Evolutionary conservation across 2,113 vertebrate genomes (phyloP).

Genomic region (Calonectris borealis): DNA sequence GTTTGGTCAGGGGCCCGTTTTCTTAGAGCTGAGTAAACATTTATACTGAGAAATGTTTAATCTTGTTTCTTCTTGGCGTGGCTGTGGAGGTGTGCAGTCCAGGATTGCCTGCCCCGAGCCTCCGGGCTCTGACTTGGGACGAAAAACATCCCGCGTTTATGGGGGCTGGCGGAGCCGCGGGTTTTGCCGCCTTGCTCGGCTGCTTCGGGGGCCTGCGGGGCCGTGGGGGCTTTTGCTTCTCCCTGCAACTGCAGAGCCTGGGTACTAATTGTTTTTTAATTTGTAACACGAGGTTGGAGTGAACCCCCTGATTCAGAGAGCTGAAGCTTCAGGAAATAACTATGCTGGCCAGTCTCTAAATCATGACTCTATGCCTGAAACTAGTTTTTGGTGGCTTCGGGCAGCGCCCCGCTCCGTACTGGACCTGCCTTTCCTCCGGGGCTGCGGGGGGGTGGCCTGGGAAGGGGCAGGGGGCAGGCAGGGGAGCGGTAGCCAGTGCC

Average conservation of each 20-base stretch:
- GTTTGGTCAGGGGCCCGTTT: not conserved
- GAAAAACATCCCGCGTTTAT: not conserved
- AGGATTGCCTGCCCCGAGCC: fast-evolving
- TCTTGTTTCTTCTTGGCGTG: not conserved
- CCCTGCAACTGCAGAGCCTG: not conserved
- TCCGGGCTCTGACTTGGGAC: not conserved
- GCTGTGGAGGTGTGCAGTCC: not conserved
- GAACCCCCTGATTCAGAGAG: not conserved
- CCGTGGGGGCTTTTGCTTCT: not conserved
- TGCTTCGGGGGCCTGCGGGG: not conserved
- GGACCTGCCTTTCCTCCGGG: not conserved
- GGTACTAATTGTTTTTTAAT: not conserved
- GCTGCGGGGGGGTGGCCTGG: not conserved
- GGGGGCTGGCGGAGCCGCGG: fast-evolving
- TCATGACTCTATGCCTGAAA: not conserved
- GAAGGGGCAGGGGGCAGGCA: not conserved
- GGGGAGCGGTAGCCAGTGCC: too few species aligned
- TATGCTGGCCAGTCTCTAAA: not conserved
- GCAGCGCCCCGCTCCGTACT: not conserved
- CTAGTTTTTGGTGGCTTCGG: not conserved
- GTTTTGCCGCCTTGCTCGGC: not conserved
- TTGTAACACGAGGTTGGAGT: not conserved
- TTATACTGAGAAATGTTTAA: not conserved
- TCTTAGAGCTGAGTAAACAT: conserved; percentile 31
- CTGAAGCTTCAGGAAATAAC: not conserved